Base-by-base conservation (phyloP, 2,113 vertebrate species). In the Mustela lutreola region DNA sequence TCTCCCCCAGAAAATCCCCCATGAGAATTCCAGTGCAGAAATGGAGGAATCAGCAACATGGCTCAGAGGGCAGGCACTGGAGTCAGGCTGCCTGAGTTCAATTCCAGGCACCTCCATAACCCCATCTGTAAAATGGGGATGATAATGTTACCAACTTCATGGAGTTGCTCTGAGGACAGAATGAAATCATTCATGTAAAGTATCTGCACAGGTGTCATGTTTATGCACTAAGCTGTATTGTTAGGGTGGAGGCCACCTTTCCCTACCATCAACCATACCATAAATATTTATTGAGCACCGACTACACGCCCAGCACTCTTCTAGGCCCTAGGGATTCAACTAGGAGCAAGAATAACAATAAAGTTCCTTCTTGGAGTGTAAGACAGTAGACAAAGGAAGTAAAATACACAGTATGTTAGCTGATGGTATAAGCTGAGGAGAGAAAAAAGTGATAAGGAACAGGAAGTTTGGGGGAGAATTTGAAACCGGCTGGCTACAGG, bases 1-100 rank as follows among this genome's bases (percentile, higher is more conserved):
- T 62, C 56, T 73, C 48, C 36, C 21, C 9, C 9, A 31, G 36
- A 94, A 33, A 70, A n/a, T 3, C 22, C 31, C 36, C 36, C 56
- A 53, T 84, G 78, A 88, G 63, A 94, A 80, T n/a, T 79, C 60
- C 62, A 94, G 83, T 76, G 70, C 22, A 14, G 53, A 75, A 96
- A 58, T 26, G 3, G 33, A 48, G 28, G 71, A 73, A 88, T 53
- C 12, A 14, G 56, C 45, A n/a, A 42, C 19, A 15, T 63, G 79
- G 84, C 42, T 79, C 50, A 63, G n/a, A 26, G 39, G 67, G 50
- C 3, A 26, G 19, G 67, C 24, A 33, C 53, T 19, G 33, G 10
- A 14, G 12, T 60, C 70, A 48, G 58, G 45, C 56, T 45, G 70
- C 39, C 73, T 7, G 76, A n/a, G 33, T 63, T 70, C 56, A 58